Percentiles rank a stretch among this genome's conserved stretches.
These are phyloP conservation scores for Tetrao urogallus DNA, from an alignment of 2,113 vertebrate genomes.

Conservation along the genomic window DNA sequence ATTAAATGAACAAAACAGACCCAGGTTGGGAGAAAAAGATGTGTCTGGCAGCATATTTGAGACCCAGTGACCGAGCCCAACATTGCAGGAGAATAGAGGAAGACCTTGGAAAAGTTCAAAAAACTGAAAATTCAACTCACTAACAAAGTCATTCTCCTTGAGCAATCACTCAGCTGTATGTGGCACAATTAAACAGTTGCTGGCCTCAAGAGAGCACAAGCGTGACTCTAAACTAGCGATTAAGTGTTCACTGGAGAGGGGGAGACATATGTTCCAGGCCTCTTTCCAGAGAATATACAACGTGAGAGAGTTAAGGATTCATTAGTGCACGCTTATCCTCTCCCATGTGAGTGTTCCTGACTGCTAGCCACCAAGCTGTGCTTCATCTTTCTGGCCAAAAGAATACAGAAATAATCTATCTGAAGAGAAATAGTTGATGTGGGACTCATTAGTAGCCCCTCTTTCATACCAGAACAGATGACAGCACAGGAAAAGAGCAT, in stretches of 20 bases:
- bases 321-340: not conserved
- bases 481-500: not conserved
- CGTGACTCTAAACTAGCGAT: conserved; percentile 1
- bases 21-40: not conserved
- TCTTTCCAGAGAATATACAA: not conserved
- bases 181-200: conserved; percentile 17
- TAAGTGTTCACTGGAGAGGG: not conserved
- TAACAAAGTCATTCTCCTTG: conserved; percentile 13
- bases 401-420: not conserved
- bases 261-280: not conserved
- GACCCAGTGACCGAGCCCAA: not conserved
- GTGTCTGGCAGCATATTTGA: not conserved
- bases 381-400: not conserved
- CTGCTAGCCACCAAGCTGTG: not conserved
- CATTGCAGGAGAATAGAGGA: not conserved
- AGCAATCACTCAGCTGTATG: not conserved
- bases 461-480: not conserved
- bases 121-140: not conserved
- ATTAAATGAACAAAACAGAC: not conserved
- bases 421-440: not conserved
- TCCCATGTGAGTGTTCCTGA: not conserved
- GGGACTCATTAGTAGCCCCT: not conserved
- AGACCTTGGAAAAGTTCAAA: not conserved
- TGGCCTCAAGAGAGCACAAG: conserved; percentile 6
- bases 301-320: not conserved